Conservation (phyloP, 2,888 invertebrate genomes). For the Corbicula japonica region DNA sequence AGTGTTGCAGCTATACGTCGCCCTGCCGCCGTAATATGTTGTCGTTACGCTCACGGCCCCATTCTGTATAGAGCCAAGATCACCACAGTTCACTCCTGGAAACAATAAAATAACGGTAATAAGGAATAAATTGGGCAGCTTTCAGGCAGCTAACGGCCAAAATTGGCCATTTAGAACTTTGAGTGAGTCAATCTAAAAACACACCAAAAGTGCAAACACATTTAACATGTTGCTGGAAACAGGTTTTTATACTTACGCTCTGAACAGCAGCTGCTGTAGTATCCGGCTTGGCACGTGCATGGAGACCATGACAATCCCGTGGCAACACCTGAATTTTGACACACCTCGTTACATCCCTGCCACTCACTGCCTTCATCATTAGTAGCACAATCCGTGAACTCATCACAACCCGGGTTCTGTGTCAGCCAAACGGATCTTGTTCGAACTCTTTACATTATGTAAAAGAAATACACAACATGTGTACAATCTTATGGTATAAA, state of each 20-base stretch:
- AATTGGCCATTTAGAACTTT: no score
- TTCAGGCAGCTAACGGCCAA: no score
- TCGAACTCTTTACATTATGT: constrained; percentile 7
- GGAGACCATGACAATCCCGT: not conserved
- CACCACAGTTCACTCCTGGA: constrained; percentile 49
- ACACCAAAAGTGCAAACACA: no score
- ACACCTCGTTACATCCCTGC: constrained; percentile 35
- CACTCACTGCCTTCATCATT: constrained; percentile 35
- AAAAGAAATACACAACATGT: not conserved
- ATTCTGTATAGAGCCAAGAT: constrained; percentile 14
- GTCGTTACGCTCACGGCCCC: constrained; percentile 18
- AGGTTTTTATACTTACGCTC: constrained; percentile 24
- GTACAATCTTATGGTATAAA: no score
- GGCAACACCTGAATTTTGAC: constrained; percentile 39
- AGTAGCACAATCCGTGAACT: constrained; percentile 43
- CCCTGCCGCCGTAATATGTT: constrained; percentile 24
- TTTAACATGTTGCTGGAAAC: no score
- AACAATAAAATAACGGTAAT: no score
- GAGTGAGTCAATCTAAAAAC: no score
- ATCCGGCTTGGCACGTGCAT: constrained; percentile 39
- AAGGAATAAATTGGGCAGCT: no score
- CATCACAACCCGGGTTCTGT: constrained; percentile 29
- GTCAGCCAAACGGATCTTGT: constrained; percentile 20
- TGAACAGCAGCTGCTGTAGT: constrained; percentile 33
- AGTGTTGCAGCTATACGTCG: constrained; percentile 38